Percentiles rank a stretch among this genome's conserved stretches.
Conservation (phyloP, 2,888 invertebrate genomes). For the Xylophagus ater region DNA sequence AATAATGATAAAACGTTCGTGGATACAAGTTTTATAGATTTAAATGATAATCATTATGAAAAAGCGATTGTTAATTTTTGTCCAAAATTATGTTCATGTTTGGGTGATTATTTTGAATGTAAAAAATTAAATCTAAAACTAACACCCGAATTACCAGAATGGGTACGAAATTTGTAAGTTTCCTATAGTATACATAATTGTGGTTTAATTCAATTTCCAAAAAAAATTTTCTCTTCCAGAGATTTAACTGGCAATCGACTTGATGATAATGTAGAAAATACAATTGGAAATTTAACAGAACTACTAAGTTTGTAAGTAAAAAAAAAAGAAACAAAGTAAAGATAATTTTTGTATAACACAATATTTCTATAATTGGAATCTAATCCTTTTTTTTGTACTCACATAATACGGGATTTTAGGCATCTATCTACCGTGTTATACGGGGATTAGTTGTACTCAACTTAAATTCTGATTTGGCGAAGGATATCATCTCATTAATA, state of each 20-base stretch:
- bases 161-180: slow-evolving; percentile 63
- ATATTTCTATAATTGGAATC: no score
- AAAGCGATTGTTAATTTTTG: no score
- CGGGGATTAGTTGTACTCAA: no score
- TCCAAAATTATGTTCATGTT: slow-evolving; percentile 56
- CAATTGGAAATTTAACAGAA: slow-evolving; percentile 40
- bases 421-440: no score
- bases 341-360: no score
- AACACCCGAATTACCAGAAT: slow-evolving; percentile 63
- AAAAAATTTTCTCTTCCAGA: slow-evolving; percentile 34
- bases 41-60: no score
- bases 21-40: no score
- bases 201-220: slow-evolving; percentile 6
- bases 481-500: no score
- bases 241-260: slow-evolving; percentile 48
- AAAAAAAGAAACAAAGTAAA: background rate
- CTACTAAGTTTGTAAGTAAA: slow-evolving; percentile 43
- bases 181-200: background rate
- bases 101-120: slow-evolving; percentile 65
- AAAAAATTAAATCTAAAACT: slow-evolving; percentile 55
- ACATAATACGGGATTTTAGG: no score
- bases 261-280: slow-evolving; percentile 40
- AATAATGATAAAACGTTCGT: no score
- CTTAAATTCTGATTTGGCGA: no score
- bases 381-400: background rate